Percentiles rank a stretch among this genome's conserved stretches.
These are phyloP conservation scores for Oceanodroma tethys DNA, from an alignment of 2,113 vertebrate species.

Conservation along the genomic window DNA sequence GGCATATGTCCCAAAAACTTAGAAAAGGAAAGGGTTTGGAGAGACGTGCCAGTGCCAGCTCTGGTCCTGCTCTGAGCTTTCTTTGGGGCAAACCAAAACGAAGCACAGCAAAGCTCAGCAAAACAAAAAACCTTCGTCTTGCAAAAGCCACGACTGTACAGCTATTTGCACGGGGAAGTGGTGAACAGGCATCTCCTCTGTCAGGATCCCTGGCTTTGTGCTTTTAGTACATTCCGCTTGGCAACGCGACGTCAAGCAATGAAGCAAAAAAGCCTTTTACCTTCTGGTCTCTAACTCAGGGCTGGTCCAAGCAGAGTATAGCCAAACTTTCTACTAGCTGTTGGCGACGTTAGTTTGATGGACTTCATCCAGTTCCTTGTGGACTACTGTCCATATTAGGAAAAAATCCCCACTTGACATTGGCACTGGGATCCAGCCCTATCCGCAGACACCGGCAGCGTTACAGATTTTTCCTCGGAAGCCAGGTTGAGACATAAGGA, in stretches of 20 bases:
- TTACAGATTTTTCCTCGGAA: neutral
- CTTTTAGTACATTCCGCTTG: neutral
- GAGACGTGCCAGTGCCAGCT: neutral
- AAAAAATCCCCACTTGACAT: slow-evolving; percentile 18
- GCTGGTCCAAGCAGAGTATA: neutral
- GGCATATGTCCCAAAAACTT: neutral
- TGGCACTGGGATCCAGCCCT: neutral
- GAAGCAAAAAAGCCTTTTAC: neutral
- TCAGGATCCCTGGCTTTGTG: neutral
- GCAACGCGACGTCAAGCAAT: rapidly evolving
- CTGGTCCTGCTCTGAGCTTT: neutral
- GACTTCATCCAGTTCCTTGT: slow-evolving; percentile 6
- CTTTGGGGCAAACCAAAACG: neutral
- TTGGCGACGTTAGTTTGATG: neutral
- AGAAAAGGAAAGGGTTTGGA: neutral
- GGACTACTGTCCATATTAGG: slow-evolving; percentile 42
- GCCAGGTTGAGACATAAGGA: neutral
- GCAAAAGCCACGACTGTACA: neutral
- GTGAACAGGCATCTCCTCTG: neutral
- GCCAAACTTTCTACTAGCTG: neutral
- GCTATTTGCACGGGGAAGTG: neutral
- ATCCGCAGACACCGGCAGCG: neutral
- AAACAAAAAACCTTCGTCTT: neutral
- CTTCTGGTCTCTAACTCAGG: neutral
- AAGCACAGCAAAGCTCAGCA: neutral